Base-by-base conservation (phyloP, 2,113 vertebrate species). In the Dicrurus megarhynchus region DNA sequence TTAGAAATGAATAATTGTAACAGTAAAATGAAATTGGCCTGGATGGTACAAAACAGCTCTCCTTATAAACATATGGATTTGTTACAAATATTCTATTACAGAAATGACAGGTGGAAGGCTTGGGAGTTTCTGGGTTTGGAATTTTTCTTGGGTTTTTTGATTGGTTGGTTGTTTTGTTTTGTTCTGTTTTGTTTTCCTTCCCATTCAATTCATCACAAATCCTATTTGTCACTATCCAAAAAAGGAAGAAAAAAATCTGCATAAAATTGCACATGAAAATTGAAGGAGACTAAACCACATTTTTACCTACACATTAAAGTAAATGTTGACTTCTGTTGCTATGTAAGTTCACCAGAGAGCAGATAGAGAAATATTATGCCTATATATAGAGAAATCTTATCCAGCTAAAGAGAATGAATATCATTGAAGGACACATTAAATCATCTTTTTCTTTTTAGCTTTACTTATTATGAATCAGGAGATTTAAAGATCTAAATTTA, bases 401-500 rank as follows among this genome's bases (percentile, higher is more conserved):
- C 9, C 64, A 75, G 35, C 7, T 67, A 76, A 87, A 79, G 30
- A 86, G 21, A 86, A 60, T 35, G 3, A 84, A 47, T 63, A 73
- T 46, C 10, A 39, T 8, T 89, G 46, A 90, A 94, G 52, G 61
- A 46, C 46, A 73, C 13, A 52, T 35, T 85, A 68, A 85, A 69
- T 18, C 3, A 88, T 17, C 16, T 81, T n/a, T 86, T 87, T 30
- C 26, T 89, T 87, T 94, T 94, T 78, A 78, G 33, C 20, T 41
- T 90, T 87, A 26, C 60, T 75, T 55, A 92, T 86, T 89, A 75
- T 82, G 75, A 84, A 71, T 52, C 47, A 71, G 32, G 13, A 32
- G 4, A 28, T 86, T 90, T 87, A 90, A 94, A 90, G 47, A 42
- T 81, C 86, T 84, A 65, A 56, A 65, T 85, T 85, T 85, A 20